A percentile compares a stretch with the other conserved stretches of the same genome.
phyloP scores from a whole-genome alignment of 64 coral and sea anemone genomes.

The Dendronephthya gigantea region DNA sequence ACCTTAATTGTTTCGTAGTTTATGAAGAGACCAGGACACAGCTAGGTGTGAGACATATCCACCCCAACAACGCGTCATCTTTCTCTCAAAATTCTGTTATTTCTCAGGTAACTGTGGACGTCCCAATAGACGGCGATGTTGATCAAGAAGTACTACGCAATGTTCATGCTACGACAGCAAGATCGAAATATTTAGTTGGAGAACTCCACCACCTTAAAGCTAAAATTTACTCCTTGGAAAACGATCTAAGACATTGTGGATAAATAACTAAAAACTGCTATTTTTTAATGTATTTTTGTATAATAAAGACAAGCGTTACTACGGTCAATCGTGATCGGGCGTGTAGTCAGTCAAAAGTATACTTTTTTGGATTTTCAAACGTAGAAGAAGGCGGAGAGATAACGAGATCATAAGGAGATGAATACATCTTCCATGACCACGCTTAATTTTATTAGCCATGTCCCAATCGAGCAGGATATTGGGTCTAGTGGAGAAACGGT shows the following conservation, averaged over 20 bases:
- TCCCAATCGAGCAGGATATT: no score
- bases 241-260: constrained; percentile 83
- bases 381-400: no score
- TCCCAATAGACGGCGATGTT: constrained; percentile 65
- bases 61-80: not conserved
- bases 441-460: no score
- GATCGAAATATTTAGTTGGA: constrained; percentile 89
- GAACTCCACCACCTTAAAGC: constrained; percentile 94
- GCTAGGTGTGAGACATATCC: not conserved
- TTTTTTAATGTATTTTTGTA: not conserved
- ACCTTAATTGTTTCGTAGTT: not conserved
- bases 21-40: not conserved
- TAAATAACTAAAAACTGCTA: not conserved
- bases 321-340: not conserved
- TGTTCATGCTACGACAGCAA: constrained; percentile 71
- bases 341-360: no score
- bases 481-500: no score
- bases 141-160: constrained; percentile 68
- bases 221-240: constrained; percentile 96
- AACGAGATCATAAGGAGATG: no score
- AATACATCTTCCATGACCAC: no score
- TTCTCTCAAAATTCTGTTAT: no score
- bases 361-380: no score
- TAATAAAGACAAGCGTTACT: not conserved
- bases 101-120: constrained; percentile 66